Base-by-base conservation (phyloP, 2,113 vertebrate species). In the Merops nubicus region DNA sequence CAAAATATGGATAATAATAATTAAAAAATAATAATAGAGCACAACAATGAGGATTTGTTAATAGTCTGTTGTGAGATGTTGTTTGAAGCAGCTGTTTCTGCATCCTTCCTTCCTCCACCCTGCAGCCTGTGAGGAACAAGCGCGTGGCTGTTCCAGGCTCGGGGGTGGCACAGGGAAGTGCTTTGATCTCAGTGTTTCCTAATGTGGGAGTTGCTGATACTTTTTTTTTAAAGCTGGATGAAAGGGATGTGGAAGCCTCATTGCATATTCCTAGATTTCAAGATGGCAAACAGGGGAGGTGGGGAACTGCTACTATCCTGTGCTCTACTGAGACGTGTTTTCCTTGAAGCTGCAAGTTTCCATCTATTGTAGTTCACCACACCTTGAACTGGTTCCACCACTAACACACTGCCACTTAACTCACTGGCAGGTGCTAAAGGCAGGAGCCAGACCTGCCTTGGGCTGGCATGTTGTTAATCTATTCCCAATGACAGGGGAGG, bases 381-480 rank as follows among this genome's bases (percentile, higher is more conserved):
- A 85, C n/a, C 82, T 94, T 47, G 70, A 88, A 91, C 88, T 80
- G 92, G 95, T 97, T 93, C 78, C 59, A 69, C 92, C 29, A 36
- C 65, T 60, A 9, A 7, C 1, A 10, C 12, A 5, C 51, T 50
- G 43, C 43, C 93, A 75, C 62, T 56, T 22, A 34, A 38, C 42
- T 18, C 34, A 2, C 33, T 9, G 5, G 69, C 34, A 0, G 4
- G 65, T 2, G 48, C 65, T 34, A 5, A 43, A 72, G 57, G 74
- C 81, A 64, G 62, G 34, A 79, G 38, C 13, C 51, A 68, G 65
- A 56, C 72, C 75, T 86, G 85, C 59, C 83, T 83, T 4, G 22
- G 64, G 69, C 85, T 74, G 72, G 5, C 23, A 1, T 15, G 51
- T 15, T 59, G 38, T 60, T 88, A 15, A 67, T 69, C n/a, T 38